Evolutionary conservation across 2,797 vertebrate genomes (phyloP).

Genomic region (Melanotaenia trifasciata): DNA sequence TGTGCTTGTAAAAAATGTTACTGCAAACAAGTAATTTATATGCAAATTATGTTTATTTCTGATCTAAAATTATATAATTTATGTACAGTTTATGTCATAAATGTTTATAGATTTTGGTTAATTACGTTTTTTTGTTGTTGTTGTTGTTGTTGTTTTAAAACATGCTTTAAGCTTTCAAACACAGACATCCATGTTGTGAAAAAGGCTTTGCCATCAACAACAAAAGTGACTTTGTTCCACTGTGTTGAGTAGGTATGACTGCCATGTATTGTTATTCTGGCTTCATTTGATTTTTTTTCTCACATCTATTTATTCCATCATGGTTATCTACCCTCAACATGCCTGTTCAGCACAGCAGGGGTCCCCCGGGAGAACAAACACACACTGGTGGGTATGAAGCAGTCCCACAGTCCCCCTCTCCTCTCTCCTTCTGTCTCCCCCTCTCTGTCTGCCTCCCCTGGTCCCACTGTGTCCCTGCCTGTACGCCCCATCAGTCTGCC

Average conservation of each 20-base stretch:
- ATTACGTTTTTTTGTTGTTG: not conserved
- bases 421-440: constrained; percentile 29
- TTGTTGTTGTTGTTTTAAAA: constrained; percentile 1
- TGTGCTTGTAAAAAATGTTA: constrained; percentile 73
- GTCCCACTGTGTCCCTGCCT: constrained; percentile 59
- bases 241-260: constrained; percentile 42
- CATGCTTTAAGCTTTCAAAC: constrained; percentile 18
- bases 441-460: constrained; percentile 54
- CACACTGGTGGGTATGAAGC: constrained; percentile 56
- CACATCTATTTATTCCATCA: constrained; percentile 68
- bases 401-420: constrained; percentile 60
- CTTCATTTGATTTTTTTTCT: constrained; percentile 49
- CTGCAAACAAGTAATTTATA: constrained; percentile 57
- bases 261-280: constrained; percentile 58
- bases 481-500: constrained; percentile 67
- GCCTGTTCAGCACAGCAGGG: constrained; percentile 80
- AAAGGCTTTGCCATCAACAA: constrained; percentile 55
- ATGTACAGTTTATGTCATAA: constrained; percentile 6
- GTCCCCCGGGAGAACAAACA: constrained; percentile 80
- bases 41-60: constrained; percentile 39
- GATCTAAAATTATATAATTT: constrained; percentile 20
- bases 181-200: constrained; percentile 56
- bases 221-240: constrained; percentile 47
- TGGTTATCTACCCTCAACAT: constrained; percentile 82
- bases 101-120: constrained; percentile 34